phyloP scores from a whole-genome alignment of 2,113 vertebrate genomes.

The Hippocampus mohnikei region DNA sequence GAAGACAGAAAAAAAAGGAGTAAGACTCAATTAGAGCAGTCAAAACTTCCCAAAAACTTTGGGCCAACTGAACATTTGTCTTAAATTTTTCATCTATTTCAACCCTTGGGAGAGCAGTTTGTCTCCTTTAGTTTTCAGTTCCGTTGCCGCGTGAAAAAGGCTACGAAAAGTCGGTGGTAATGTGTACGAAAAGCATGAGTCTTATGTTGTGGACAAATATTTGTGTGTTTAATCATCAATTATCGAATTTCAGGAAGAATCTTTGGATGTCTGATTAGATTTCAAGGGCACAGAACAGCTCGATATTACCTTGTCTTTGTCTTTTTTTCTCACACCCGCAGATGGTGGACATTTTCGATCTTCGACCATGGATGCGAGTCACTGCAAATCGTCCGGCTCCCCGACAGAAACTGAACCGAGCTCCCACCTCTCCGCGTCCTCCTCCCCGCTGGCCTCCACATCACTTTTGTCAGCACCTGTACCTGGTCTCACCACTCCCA shows the following conservation, averaged over 20 bases:
- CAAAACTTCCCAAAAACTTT: neutral
- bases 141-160: neutral
- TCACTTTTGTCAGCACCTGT: conserved; percentile 78
- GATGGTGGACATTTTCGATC: conserved; percentile 56
- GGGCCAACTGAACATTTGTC: neutral
- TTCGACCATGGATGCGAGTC: conserved; percentile 64
- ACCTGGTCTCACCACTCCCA: conserved; percentile 65
- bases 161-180: neutral
- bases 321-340: conserved; percentile 22
- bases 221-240: neutral
- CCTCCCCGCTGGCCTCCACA: conserved; percentile 83
- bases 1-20: neutral
- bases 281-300: conserved; percentile 12
- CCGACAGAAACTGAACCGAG: conserved; percentile 76
- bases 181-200: neutral
- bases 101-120: neutral
- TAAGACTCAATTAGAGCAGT: neutral
- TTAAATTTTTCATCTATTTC: neutral
- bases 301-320: neutral
- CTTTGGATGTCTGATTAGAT: neutral
- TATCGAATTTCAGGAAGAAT: neutral
- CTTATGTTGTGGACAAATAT: neutral
- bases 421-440: conserved; percentile 68
- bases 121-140: neutral
- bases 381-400: conserved; percentile 69